Percentiles rank a stretch among this genome's conserved stretches.
phyloP scores from a whole-genome alignment of 1,140 invertebrate species.

The Zaprionus capensis region DNA sequence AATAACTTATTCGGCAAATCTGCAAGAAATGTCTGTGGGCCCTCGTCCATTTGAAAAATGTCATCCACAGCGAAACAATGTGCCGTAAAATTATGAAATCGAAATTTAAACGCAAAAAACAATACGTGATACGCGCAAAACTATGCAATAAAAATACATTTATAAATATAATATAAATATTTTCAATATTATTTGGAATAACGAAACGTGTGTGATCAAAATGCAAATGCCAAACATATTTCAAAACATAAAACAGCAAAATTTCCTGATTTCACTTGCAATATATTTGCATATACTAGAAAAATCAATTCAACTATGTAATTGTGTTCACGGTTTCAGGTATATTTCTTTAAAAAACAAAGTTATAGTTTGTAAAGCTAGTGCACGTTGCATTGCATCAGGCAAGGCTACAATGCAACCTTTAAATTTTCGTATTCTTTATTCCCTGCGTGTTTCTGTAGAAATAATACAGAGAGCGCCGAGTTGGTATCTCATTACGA shows the following conservation, averaged over 20 bases:
- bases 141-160: constrained; percentile 38
- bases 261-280: constrained; percentile 65
- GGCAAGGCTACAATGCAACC: constrained; percentile 34
- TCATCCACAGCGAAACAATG: constrained; percentile 57
- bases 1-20: constrained; percentile 20
- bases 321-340: constrained; percentile 84
- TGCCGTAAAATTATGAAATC: constrained; percentile 57
- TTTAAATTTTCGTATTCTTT: constrained; percentile 7
- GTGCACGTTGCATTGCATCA: constrained; percentile 62
- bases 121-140: constrained; percentile 50
- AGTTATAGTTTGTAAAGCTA: constrained; percentile 10
- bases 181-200: neutral
- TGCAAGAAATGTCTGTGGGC: constrained; percentile 39
- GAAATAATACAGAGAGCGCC: constrained; percentile 83
- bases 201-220: constrained; percentile 56
- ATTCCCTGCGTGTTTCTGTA: constrained; percentile 22
- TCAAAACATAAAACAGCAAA: constrained; percentile 59
- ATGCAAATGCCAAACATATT: constrained; percentile 62
- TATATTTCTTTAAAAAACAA: constrained; percentile 21
- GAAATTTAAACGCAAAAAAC: constrained; percentile 60
- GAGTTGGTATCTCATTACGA: constrained; percentile 85
- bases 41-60: constrained; percentile 45
- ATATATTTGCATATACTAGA: constrained; percentile 73
- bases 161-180: constrained; percentile 21
- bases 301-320: constrained; percentile 81